Conservation (phyloP, 2,888 invertebrate genomes). For the Drosophila lutescens region DNA sequence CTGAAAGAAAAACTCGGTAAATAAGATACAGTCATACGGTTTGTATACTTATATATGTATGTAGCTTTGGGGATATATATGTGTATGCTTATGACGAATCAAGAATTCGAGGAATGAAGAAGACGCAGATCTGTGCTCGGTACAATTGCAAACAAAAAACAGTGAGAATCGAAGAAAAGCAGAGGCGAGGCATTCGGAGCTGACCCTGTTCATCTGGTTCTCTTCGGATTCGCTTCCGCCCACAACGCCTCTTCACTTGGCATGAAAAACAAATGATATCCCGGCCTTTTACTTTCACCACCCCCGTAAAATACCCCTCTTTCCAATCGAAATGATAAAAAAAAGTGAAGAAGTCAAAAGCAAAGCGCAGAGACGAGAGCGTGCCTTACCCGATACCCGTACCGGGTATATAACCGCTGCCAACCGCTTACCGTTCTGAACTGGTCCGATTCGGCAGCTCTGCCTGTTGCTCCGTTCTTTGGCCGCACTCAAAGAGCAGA, state of each 20-base stretch:
- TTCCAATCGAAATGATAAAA: neutral
- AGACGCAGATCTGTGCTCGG: conserved; percentile 36
- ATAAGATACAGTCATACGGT: conserved; percentile 1
- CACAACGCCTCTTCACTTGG: neutral
- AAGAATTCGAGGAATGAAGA: conserved; percentile 40
- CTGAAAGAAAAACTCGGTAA: neutral
- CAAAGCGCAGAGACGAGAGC: conserved; percentile 6
- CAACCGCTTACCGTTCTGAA: conserved; percentile 48
- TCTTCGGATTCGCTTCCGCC: neutral
- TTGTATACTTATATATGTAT: conserved; percentile 5
- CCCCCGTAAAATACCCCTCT: no score
- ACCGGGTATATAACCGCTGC: conserved; percentile 8
- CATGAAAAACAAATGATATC: conserved; percentile 13
- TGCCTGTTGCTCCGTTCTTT: conserved; percentile 18
- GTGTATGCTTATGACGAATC: conserved; percentile 33
- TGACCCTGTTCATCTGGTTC: conserved; percentile 18
- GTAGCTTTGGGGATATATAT: conserved; percentile 24
- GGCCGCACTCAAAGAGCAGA: conserved; percentile 38
- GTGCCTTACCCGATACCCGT: conserved; percentile 10
- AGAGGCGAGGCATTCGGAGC: conserved; percentile 10
- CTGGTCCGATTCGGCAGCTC: conserved; percentile 57
- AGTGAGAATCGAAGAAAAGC: conserved; percentile 10
- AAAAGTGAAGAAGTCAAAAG: conserved; percentile 24
- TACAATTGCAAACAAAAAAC: conserved; percentile 39
- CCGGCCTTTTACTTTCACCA: neutral